phyloP scores from a whole-genome alignment of 2,113 vertebrate genomes.

The Deroptyus accipitrinus region DNA sequence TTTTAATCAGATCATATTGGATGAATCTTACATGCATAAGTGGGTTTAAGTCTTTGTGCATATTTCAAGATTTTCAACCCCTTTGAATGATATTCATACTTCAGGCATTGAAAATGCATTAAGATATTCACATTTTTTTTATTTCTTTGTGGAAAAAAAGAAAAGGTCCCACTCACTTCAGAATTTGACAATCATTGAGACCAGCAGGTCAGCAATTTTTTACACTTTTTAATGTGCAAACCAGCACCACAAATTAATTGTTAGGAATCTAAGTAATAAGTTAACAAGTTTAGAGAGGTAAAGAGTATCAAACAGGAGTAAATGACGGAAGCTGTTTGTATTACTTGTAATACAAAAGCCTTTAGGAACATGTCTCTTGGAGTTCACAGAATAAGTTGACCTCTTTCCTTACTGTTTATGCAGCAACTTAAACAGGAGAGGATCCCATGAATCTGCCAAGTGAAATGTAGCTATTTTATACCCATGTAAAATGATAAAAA shows the following conservation, averaged over 20 bases:
- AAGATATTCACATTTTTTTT: neutral
- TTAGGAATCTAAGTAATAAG: neutral
- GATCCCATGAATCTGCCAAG: neutral
- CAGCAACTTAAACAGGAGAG: neutral
- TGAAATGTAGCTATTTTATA: neutral
- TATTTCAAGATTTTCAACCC: neutral
- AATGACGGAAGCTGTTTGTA: neutral
- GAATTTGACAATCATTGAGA: neutral
- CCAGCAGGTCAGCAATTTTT: neutral
- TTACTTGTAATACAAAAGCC: neutral
- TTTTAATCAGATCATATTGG: neutral
- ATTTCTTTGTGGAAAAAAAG: neutral
- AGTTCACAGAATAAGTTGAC: neutral
- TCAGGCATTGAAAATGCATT: neutral
- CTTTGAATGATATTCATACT: neutral
- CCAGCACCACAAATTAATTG: neutral
- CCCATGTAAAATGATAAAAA: neutral
- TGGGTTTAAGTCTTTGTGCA: neutral
- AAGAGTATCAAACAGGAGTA: neutral
- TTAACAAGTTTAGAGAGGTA: neutral
- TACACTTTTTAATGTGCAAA: neutral
- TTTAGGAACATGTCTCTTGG: fast-evolving
- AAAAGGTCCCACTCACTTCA: neutral
- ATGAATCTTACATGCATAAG: neutral
- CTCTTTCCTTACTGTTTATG: neutral